Evolutionary conservation across 2,113 vertebrate species (phyloP), one percentile per base, ranked within the genome.

Genomic region (Reinhardtius hippoglossoides): DNA sequence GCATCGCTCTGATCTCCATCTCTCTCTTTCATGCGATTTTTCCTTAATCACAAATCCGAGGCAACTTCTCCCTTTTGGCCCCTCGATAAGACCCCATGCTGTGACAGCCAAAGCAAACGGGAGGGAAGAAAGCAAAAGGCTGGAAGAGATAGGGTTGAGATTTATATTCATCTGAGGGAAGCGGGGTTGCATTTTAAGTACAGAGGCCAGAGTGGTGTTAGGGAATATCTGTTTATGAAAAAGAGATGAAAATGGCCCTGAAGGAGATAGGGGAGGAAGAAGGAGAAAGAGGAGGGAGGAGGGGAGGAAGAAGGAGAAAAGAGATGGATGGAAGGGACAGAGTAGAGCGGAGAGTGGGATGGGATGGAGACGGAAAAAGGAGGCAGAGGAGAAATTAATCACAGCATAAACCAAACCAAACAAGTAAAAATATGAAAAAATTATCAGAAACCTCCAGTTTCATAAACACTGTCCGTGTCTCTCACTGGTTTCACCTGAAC

Each of bases 21-120:
- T 95, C 63, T 92, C 78, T 95, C 78, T 87, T 92, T 94, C 58
- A 93, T 71, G 93, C 93, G n/a, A 93, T 18, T 86, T 75, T 86
- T 75, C 86, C 89, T 92, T 97, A 96, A 97, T 97, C 97, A 96
- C 95, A 96, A 95, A 96, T 95, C 94, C 91, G 90, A 92, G 94
- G 76, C 81, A 96, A 97, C 95, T 96, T 96, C 95, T 97, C 96
- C 95, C 96, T 95, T 96, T 96, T 96, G 95, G 96, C 96, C 95
- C 91, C 87, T 88, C 91, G 95, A 97, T 97, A 97, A 97, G 96
- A 93, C 95, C 93, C 94, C 80, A 94, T 7, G 94, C 95, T 95
- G 95, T 94, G 94, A 95, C 95, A 93, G 96, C 94, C 93, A 94
- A 96, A 97, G 96, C 95, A 96, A 96, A 97, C 95, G 93, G 68